phyloP scores from a whole-genome alignment of 92 coral and sea anemone genomes.

The Epizoanthus scotinus region DNA sequence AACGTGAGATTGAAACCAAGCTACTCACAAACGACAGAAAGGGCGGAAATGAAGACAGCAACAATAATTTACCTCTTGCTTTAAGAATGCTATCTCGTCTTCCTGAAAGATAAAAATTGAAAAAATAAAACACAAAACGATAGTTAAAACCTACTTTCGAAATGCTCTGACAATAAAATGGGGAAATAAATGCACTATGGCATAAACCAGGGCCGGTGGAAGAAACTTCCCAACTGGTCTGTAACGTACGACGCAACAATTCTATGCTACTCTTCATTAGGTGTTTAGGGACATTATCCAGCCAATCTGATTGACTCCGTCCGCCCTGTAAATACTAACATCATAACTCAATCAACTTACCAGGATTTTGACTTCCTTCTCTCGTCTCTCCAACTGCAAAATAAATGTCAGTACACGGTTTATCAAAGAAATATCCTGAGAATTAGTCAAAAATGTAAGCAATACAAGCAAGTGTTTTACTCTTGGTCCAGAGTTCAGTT shows the following conservation, averaged over 20 bases:
- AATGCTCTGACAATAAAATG: background rate
- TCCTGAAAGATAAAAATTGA: constrained; percentile 55
- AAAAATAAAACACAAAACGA: background rate
- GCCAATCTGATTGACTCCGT: too few species aligned
- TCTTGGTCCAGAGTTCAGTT: too few species aligned
- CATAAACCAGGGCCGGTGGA: background rate
- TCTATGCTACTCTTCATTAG: too few species aligned
- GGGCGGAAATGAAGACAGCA: background rate
- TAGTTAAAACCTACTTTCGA: background rate
- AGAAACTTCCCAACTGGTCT: background rate
- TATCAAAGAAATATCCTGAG: background rate
- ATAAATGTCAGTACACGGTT: background rate
- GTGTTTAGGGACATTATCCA: too few species aligned
- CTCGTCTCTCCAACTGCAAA: constrained; percentile 77
- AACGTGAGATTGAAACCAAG: background rate
- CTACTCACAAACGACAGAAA: background rate
- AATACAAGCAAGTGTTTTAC: too few species aligned
- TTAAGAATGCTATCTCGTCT: constrained; percentile 86
- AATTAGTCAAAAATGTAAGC: too few species aligned
- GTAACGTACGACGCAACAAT: too few species aligned
- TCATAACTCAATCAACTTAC: constrained; percentile 43
- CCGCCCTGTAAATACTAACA: background rate
- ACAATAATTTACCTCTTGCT: constrained; percentile 75
- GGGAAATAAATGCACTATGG: background rate
- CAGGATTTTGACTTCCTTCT: constrained; percentile 77